Conservation (phyloP, 92 coral and sea anemone species). For the Heteractis magnifica region DNA sequence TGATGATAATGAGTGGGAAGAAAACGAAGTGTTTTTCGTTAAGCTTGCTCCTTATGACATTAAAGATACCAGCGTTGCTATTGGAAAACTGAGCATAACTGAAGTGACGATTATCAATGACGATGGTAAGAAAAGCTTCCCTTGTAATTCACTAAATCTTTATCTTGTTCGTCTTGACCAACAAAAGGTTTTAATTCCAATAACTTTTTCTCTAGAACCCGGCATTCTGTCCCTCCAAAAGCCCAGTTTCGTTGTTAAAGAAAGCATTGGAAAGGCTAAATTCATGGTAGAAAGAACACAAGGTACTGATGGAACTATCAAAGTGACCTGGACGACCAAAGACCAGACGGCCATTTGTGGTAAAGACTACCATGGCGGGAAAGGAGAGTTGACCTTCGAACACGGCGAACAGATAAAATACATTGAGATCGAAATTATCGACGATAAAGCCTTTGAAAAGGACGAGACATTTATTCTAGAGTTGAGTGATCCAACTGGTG, state of each 20-base stretch:
- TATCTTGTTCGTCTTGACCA: neutral
- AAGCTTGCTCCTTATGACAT: slow-evolving; percentile 76
- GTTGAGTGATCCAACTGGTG: slow-evolving; percentile 77
- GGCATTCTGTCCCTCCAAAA: slow-evolving; percentile 87
- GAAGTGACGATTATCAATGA: slow-evolving; percentile 96
- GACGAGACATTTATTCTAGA: slow-evolving; percentile 85
- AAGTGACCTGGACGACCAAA: slow-evolving; percentile 75
- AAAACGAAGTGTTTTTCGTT: slow-evolving; percentile 91
- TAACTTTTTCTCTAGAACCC: slow-evolving; percentile 57
- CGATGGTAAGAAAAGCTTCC: slow-evolving; percentile 65
- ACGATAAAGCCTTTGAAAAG: slow-evolving; percentile 93
- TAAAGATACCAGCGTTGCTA: slow-evolving; percentile 60
- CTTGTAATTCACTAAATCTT: neutral
- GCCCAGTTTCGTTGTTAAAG: slow-evolving; percentile 90
- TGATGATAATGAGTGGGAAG: slow-evolving; percentile 99
- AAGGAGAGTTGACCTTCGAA: slow-evolving; percentile 75
- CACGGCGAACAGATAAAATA: slow-evolving; percentile 88
- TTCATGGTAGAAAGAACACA: slow-evolving; percentile 78
- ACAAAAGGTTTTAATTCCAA: neutral
- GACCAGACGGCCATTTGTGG: slow-evolving; percentile 92
- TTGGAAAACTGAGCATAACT: slow-evolving; percentile 83
- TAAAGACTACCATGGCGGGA: slow-evolving; percentile 82
- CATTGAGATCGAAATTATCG: slow-evolving; percentile 77
- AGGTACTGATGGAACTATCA: slow-evolving; percentile 88
- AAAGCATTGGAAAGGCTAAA: slow-evolving; percentile 85